Evolutionary conservation across 2,888 invertebrate genomes (phyloP).

Genomic region (Ormyrus thymus): DNA sequence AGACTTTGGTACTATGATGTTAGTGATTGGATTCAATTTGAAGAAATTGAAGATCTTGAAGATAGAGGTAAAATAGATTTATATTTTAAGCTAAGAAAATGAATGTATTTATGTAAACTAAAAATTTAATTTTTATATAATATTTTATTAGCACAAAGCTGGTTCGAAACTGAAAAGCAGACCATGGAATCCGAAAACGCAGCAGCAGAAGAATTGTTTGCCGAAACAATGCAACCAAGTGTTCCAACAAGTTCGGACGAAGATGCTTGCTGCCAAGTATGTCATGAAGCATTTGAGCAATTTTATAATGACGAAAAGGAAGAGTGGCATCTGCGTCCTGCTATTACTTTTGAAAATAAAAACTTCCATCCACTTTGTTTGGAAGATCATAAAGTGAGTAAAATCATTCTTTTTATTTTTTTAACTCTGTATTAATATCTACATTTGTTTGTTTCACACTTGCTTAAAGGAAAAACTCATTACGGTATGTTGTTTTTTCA

Average conservation of each 20-base stretch:
- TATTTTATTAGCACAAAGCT: slow-evolving; percentile 84
- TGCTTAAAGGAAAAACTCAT: slow-evolving; percentile 55
- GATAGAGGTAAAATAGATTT: slow-evolving; percentile 81
- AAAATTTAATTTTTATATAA: slow-evolving; percentile 24
- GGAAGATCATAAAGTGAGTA: slow-evolving; percentile 86
- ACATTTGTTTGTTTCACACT: slow-evolving; percentile 36
- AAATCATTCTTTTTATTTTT: no score
- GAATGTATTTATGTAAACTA: background rate
- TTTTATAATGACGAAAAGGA: slow-evolving; percentile 77
- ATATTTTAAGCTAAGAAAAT: background rate
- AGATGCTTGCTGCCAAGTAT: slow-evolving; percentile 53
- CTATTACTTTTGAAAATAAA: slow-evolving; percentile 84
- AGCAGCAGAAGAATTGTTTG: slow-evolving; percentile 78
- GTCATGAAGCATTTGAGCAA: slow-evolving; percentile 53
- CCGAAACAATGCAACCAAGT: slow-evolving; percentile 76
- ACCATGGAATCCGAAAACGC: slow-evolving; percentile 78
- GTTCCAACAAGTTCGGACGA: slow-evolving; percentile 49
- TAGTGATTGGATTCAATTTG: slow-evolving; percentile 94
- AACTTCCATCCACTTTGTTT: slow-evolving; percentile 94
- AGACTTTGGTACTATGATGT: slow-evolving; percentile 94
- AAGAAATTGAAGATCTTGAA: slow-evolving; percentile 93
- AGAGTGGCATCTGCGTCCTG: slow-evolving; percentile 95
- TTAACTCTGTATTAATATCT: slow-evolving; percentile 25
- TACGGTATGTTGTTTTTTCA: slow-evolving; percentile 49
- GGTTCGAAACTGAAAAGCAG: slow-evolving; percentile 86